These are phyloP conservation scores for Drosophila sturtevanti DNA, from an alignment of 1,140 invertebrate genomes.

Conservation along the genomic window DNA sequence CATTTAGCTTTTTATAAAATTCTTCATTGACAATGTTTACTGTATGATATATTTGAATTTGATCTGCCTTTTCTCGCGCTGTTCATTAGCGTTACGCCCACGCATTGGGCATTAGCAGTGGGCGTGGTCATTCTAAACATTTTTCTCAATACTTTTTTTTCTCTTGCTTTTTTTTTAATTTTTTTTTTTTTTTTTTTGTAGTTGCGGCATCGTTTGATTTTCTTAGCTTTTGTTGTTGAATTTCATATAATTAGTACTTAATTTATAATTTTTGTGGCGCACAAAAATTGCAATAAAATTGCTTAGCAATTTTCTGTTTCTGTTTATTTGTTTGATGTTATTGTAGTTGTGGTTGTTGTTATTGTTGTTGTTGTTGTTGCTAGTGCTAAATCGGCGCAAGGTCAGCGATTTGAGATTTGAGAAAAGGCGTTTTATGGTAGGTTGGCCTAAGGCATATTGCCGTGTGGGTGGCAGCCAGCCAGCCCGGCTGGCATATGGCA, in stretches of 20 bases:
- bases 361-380: constrained; percentile 7
- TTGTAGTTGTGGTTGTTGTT: too few species aligned
- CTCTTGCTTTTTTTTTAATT: constrained; percentile 17
- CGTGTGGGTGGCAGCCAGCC: constrained; percentile 39
- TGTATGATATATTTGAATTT: constrained; percentile 33
- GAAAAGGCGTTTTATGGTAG: constrained; percentile 30
- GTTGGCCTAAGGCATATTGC: constrained; percentile 21
- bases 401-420: constrained; percentile 45
- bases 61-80: constrained; percentile 36
- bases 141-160: constrained; percentile 27
- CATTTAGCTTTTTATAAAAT: too few species aligned
- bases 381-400: constrained; percentile 46
- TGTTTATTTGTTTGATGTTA: constrained; percentile 1
- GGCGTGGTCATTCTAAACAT: constrained; percentile 52
- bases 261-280: constrained; percentile 72
- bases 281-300: constrained; percentile 56
- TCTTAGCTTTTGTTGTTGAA: constrained; percentile 60
- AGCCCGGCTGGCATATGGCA: constrained; percentile 3
- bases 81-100: constrained; percentile 75
- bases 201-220: constrained; percentile 76
- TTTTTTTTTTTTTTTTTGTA: constrained; percentile 32
- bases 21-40: not conserved
- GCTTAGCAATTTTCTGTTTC: constrained; percentile 43
- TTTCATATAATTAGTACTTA: constrained; percentile 79
- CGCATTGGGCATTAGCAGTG: constrained; percentile 60